Evolutionary conservation across 2,888 invertebrate genomes (phyloP).

Genomic region (Rhorus exstirpatorius): DNA sequence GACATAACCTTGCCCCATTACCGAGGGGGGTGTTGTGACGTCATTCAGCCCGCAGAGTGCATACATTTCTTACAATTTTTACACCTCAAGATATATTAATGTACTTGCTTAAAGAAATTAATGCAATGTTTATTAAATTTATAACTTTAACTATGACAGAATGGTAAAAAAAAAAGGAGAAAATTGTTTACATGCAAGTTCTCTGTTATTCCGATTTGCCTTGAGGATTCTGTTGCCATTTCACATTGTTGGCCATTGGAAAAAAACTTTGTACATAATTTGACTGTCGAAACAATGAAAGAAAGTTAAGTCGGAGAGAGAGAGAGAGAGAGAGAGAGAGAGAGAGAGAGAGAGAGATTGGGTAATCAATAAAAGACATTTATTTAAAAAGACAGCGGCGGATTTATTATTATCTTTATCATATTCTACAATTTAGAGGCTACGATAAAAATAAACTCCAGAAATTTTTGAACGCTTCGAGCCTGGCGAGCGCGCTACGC

Average conservation of each 20-base stretch:
- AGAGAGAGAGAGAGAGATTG: conserved; percentile 26
- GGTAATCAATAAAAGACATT: conserved; percentile 37
- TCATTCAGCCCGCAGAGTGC: too few species aligned
- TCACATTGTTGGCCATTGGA: conserved; percentile 22
- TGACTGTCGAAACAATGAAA: background rate
- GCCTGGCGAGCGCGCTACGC: background rate
- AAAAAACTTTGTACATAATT: conserved; percentile 59
- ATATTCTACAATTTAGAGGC: conserved; percentile 74
- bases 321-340: background rate
- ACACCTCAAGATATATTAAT: too few species aligned
- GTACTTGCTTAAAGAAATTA: too few species aligned
- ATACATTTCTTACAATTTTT: too few species aligned
- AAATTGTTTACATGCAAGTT: too few species aligned
- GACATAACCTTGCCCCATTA: too few species aligned
- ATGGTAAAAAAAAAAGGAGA: too few species aligned
- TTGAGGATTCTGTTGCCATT: conserved; percentile 26
- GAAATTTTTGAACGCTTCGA: background rate
- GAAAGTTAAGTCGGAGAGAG: background rate
- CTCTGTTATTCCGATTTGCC: conserved; percentile 6
- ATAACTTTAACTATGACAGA: too few species aligned
- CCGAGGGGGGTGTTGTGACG: too few species aligned
- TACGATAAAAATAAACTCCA: conserved; percentile 25
- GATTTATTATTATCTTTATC: conserved; percentile 77
- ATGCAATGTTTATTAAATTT: too few species aligned
- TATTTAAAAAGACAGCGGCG: conserved; percentile 77